Percentiles rank a stretch among this genome's conserved stretches.
These are phyloP conservation scores for Cheilinus undulatus DNA, from an alignment of 2,113 vertebrate species.

Conservation along the genomic window DNA sequence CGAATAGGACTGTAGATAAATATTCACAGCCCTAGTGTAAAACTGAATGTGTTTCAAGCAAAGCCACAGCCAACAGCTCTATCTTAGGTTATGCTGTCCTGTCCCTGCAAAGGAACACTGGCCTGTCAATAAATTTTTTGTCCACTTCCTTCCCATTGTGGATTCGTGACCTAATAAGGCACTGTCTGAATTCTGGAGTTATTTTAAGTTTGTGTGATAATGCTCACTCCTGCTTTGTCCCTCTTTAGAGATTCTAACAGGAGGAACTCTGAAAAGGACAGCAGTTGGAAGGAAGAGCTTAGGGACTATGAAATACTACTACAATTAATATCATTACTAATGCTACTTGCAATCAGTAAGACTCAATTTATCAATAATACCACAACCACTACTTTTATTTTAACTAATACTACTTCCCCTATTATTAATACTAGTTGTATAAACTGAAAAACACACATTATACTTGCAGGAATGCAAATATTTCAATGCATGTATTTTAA, in stretches of 20 bases:
- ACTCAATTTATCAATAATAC: too few species aligned
- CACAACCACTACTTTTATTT: too few species aligned
- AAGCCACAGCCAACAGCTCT: constrained; percentile 30
- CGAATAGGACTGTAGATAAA: too few species aligned
- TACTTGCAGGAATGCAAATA: too few species aligned
- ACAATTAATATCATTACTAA: background rate
- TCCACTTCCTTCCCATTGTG: constrained; percentile 85
- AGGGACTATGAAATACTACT: constrained; percentile 5
- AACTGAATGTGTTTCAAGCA: constrained; percentile 39
- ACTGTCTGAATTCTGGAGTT: constrained; percentile 92
- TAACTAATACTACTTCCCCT: background rate
- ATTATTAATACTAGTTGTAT: background rate
- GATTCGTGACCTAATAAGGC: constrained; percentile 97
- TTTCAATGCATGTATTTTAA: too few species aligned
- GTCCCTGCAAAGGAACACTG: constrained; percentile 79
- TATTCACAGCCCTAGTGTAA: too few species aligned
- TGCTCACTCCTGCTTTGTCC: constrained; percentile 81
- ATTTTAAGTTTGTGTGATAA: constrained; percentile 98
- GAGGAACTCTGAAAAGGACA: constrained; percentile 56
- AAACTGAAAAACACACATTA: background rate
- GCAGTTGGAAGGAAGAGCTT: constrained; percentile 60
- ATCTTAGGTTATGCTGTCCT: constrained; percentile 73
- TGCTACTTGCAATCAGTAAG: background rate
- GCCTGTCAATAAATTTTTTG: constrained; percentile 89
- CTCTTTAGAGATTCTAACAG: constrained; percentile 67